Base-by-base conservation (phyloP, 2,113 vertebrate genomes). In the Guaruba guarouba region DNA sequence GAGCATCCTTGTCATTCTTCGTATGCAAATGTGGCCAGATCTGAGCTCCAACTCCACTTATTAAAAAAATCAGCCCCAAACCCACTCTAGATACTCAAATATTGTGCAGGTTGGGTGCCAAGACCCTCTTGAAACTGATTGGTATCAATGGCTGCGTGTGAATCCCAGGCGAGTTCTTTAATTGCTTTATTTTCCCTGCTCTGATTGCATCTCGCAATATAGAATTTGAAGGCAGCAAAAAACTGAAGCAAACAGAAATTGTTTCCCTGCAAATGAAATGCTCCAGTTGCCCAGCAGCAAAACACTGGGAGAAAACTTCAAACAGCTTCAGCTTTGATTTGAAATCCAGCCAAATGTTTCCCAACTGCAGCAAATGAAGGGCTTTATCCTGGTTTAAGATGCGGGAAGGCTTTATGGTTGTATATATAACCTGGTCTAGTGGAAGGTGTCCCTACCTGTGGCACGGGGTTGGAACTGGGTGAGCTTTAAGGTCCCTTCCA, bases 101-200 rank as follows among this genome's bases (percentile, higher is more conserved):
- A 61, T 82, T 91, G 76, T 71, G 51, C 57, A 55, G 43, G 52
- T 96, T 75, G 78, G 87, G 70, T 93, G 95, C 95, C 78, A 84
- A 82, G 93, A 75, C 70, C 84, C 78, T 93, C 93, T 94, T 68
- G 90, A 96, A 95, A 25, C 52, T 82, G 90, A 89, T 78, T 82
- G 87, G 39, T 82, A 84, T 86, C 93, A 27, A 16, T 75, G 78
- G 85, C 78, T 48, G 1, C 37, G 33, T 29, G 55, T 7, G 87
- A 82, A 68, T 91, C 62, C 64, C 39, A 2, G 10, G 39, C 2
- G 3, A 48, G 68, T 64, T 79, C 87, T 95, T 93, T 94, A 93
- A 94, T 96, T 93, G 95, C 90, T 94, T 91, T 87, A 85, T 93
- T 93, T 95, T 91, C 75, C 3, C 43, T 96, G 24, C 51, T 81